Evolutionary conservation across 2,888 invertebrate species (phyloP), one percentile per base, ranked within the genome.

Genomic region (Malthinus flaveolus): DNA sequence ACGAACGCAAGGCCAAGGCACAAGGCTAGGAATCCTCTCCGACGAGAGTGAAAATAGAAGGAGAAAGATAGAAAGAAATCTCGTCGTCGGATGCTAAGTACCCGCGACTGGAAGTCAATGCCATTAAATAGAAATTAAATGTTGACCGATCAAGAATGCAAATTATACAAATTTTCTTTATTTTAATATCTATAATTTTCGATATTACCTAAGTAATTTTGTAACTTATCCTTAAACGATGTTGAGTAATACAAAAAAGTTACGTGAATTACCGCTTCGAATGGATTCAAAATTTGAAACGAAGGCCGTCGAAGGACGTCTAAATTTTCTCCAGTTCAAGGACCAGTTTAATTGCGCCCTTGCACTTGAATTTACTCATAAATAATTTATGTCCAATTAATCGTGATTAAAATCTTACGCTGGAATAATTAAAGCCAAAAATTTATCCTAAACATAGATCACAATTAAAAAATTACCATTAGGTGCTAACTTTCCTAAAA

Each of bases 1-100:
- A 48, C 59, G 58, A 59, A 47, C 50, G 65, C 70, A 71, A 73
- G 71, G 72, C 71, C 71, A 73, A 70, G 71, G 71, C 67, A 65
- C 68, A 71, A 70, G 69, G 68, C 63, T 56, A 57, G 2, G 23
- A n/a, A 44, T 56, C 39, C 44, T 44, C 36, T 10, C 45, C 31
- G 31, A 4, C 23, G 35, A 9, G 8, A 48, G 54, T 55, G 54
- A 55, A 55, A 55, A 23, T 34, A 33, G 33, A 13, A 44, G 42
- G 32, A 49, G 49, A 31, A 7, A 11, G 33, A 44, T n/a, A n/a
- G n/a, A n/a, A n/a, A n/a, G 35, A 31, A 8, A 10, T n/a, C 33
- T 32, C 32, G n/a, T 32, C 7, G 13, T 42, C 9, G 42, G 33
- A 51, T 15, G n/a, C n/a, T n/a, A n/a, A n/a, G n/a, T n/a, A n/a